phyloP scores from a whole-genome alignment of 2,888 invertebrate genomes.

The Scaeva pyrastri region DNA sequence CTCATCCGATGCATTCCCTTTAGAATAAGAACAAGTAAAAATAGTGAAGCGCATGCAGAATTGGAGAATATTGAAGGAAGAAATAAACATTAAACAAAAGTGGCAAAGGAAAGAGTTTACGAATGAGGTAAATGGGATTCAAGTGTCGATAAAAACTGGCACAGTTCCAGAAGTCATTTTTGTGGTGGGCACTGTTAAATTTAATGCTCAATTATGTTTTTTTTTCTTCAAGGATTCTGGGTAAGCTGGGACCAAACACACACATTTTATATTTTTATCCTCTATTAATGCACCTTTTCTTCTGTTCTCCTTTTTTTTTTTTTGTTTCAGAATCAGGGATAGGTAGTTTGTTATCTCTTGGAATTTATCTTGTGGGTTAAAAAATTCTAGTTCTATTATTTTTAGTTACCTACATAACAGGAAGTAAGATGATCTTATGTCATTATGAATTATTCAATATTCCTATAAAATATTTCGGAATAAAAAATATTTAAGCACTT shows the following conservation, averaged over 20 bases:
- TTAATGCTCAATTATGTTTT: conserved; percentile 46
- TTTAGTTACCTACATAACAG: too few relatives aligned
- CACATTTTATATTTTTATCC: not conserved
- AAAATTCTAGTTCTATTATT: too few relatives aligned
- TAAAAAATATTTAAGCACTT: too few relatives aligned
- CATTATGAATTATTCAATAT: not conserved
- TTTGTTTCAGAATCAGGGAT: conserved; percentile 8
- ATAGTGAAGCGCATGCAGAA: conserved; percentile 50
- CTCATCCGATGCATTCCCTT: not conserved
- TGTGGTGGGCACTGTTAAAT: conserved; percentile 59
- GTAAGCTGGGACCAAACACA: not conserved
- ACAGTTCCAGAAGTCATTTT: conserved; percentile 59
- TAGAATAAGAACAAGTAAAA: conserved; percentile 29
- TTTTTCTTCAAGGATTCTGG: too few relatives aligned
- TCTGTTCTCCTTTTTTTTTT: conserved; percentile 17
- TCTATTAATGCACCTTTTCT: too few relatives aligned
- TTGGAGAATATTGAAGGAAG: conserved; percentile 46
- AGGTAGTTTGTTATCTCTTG: not conserved
- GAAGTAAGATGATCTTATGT: too few relatives aligned
- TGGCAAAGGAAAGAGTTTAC: conserved; percentile 16
- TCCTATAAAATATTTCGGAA: too few relatives aligned
- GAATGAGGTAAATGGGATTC: conserved; percentile 48
- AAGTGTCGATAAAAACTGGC: conserved; percentile 60
- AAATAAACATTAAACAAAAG: conserved; percentile 41
- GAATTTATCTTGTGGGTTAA: not conserved